Evolutionary conservation across 1,140 invertebrate genomes (phyloP).

Genomic region (Ganaspis sp.): DNA sequence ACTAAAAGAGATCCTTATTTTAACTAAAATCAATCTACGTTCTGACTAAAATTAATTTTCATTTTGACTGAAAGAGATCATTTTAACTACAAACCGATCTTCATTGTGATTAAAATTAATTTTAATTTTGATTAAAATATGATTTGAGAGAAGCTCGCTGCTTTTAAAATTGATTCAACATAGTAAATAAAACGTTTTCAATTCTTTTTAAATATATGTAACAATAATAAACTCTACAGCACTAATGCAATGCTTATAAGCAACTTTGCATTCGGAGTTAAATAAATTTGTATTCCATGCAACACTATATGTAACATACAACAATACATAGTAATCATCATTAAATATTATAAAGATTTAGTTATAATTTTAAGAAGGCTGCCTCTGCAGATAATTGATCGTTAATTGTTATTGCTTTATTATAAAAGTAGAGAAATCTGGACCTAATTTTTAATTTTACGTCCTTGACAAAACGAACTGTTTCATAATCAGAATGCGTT

Average conservation of each 20-base stretch:
- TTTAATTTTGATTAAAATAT: background rate
- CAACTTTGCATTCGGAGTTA: slow-evolving; percentile 70
- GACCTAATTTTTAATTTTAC: slow-evolving; percentile 49
- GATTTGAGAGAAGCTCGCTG: slow-evolving; percentile 39
- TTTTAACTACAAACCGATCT: too few species aligned
- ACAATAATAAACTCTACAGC: slow-evolving; percentile 47
- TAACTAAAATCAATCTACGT: too few species aligned
- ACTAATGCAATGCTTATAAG: slow-evolving; percentile 61
- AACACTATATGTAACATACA: slow-evolving; percentile 61
- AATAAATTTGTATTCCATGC: slow-evolving; percentile 59
- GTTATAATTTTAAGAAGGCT: slow-evolving; percentile 64
- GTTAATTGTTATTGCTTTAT: slow-evolving; percentile 45
- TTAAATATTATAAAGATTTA: slow-evolving; percentile 67
- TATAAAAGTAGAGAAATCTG: slow-evolving; percentile 53
- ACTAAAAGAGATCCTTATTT: too few species aligned
- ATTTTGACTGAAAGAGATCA: too few species aligned
- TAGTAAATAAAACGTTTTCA: slow-evolving; percentile 40
- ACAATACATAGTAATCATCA: slow-evolving; percentile 64
- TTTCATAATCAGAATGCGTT: too few species aligned
- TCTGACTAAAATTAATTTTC: too few species aligned
- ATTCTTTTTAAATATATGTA: slow-evolving; percentile 37
- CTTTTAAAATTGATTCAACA: slow-evolving; percentile 38
- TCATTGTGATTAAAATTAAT: too few species aligned
- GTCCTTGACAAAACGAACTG: slow-evolving; percentile 38
- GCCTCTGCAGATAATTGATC: slow-evolving; percentile 58